phyloP scores from a whole-genome alignment of 2,888 invertebrate species.

The Fragum whitleyi region DNA sequence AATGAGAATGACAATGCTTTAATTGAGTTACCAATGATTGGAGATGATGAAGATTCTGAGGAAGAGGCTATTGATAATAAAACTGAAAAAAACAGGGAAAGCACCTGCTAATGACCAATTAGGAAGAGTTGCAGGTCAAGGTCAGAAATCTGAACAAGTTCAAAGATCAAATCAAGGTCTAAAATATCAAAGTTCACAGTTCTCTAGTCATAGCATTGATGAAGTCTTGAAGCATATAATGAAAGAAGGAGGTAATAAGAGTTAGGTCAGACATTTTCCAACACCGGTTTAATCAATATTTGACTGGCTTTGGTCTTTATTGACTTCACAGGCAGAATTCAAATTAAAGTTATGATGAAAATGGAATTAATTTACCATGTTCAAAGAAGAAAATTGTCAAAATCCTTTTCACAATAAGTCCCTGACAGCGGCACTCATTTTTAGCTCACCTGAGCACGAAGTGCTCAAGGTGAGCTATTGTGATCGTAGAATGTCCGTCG shows the following conservation, averaged over 20 bases:
- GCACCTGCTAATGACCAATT: background rate
- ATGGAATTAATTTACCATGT: no score
- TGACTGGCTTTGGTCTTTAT: background rate
- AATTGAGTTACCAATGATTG: slow-evolving; percentile 13
- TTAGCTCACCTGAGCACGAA: no score
- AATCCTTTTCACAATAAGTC: no score
- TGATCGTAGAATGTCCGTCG: no score
- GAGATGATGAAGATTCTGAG: slow-evolving; percentile 17
- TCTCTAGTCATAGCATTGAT: slow-evolving; percentile 14
- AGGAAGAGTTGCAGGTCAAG: background rate
- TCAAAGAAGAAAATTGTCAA: no score
- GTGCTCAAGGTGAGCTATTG: no score
- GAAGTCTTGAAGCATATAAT: slow-evolving; percentile 11
- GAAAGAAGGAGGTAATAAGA: slow-evolving; percentile 11
- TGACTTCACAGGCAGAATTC: no score
- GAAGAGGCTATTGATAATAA: background rate
- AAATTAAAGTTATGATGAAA: no score
- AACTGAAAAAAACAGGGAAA: background rate
- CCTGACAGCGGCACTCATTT: no score
- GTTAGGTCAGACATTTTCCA: no score
- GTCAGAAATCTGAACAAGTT: background rate
- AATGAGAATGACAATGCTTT: slow-evolving; percentile 24
- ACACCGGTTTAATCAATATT: no score
- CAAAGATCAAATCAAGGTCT: background rate
- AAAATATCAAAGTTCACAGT: background rate